phyloP scores from a whole-genome alignment of 2,113 vertebrate genomes.

The Lophura nycthemera region DNA sequence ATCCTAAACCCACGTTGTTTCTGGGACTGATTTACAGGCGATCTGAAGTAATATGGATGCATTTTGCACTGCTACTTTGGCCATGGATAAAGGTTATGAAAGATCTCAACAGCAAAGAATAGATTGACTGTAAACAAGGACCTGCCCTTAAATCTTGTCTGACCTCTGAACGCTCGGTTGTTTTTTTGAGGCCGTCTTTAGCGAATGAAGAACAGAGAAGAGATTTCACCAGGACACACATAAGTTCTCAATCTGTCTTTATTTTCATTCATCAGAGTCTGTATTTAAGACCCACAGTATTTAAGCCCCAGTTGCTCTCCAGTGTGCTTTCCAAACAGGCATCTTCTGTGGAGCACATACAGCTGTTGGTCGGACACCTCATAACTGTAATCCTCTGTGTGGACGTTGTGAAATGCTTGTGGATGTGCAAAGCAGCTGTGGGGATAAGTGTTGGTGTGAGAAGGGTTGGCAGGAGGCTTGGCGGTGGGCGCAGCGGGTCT shows the following conservation, averaged over 20 bases:
- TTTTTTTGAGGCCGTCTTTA: not conserved
- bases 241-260: not conserved
- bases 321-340: not conserved
- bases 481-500: not conserved
- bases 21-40: not conserved
- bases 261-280: conserved; percentile 3
- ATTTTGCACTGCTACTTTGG: not conserved
- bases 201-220: not conserved
- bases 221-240: not conserved
- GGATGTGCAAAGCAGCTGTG: not conserved
- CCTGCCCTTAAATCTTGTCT: not conserved
- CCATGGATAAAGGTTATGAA: not conserved
- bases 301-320: not conserved
- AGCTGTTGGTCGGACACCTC: rapidly evolving
- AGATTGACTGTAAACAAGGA: not conserved
- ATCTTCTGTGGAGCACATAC: not conserved
- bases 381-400: rapidly evolving
- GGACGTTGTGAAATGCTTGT: not conserved
- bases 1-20: not conserved
- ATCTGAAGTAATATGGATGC: not conserved
- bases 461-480: not conserved
- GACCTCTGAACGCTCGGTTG: not conserved
- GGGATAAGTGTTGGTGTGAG: not conserved
- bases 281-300: not conserved
- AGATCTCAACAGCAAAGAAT: not conserved